Evolutionary conservation across 2,113 vertebrate species (phyloP), one percentile per base, ranked within the genome.

Genomic region (Ctenomys sociabilis): DNA sequence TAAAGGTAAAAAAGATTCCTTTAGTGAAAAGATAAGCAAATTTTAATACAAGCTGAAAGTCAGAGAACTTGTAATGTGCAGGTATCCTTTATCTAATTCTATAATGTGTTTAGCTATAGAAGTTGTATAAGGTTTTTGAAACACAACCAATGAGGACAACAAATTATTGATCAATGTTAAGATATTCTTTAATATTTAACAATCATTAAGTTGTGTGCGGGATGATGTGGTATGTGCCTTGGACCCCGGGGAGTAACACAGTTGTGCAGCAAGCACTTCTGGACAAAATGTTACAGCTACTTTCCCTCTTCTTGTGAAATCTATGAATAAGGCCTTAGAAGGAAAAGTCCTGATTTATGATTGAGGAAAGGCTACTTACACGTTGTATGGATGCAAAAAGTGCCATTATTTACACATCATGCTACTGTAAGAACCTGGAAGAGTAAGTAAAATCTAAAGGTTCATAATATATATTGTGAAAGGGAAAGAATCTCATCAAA

Each of bases 161-260:
- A 72, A 82, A 40, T 40, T 26, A 17, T 70, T 94, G 91, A 93
- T 49, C 43, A 91, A 73, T 30, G 37, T 6, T 49, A 96, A 61
- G 92, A 88, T 70, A 90, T 96, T 90, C 49, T 30, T 19, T 90
- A 97, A 93, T 97, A 93, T 52, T 85, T n/a, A 17, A 61, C 16
- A 96, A 22, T 96, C 94, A 91, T 7, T 37, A 89, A 61, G 37
- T 2, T 77, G 54, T 49, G 80, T 35, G 12, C 73, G 64, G 94
- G 86, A 63, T 30, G 0, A 85, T 14, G 26, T 6, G 75, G 89
- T 66, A 86, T 87, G 77, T 96, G 63, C 85, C 64, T 49, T 94
- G 14, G 49, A 96, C 21, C 21, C 90, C 0, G n/a, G 30, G 93
- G 12, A 64, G 3, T 7, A 73, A 81, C 81, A 7, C 78, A 93